phyloP scores from a whole-genome alignment of 2,888 invertebrate species.

The Drosophila crucigera region DNA sequence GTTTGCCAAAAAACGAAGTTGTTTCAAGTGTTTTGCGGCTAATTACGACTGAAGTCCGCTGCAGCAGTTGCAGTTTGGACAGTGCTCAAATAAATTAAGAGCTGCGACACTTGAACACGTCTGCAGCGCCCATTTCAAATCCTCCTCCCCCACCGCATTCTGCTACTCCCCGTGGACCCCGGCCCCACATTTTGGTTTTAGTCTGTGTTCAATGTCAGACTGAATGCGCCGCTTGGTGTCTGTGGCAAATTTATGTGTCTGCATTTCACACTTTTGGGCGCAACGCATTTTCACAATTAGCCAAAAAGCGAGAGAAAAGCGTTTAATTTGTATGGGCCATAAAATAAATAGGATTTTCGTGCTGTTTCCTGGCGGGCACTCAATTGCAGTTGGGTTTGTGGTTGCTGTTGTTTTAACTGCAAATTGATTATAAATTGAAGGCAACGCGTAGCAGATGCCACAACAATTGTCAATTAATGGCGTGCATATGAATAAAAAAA shows the following conservation, averaged over 20 bases:
- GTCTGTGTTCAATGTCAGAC: constrained; percentile 68
- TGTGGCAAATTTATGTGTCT: constrained; percentile 76
- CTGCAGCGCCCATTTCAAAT: constrained; percentile 22
- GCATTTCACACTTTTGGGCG: constrained; percentile 49
- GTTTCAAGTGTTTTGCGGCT: constrained; percentile 61
- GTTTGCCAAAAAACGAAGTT: constrained; percentile 25
- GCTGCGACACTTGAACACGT: constrained; percentile 62
- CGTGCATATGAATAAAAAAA: constrained; percentile 1
- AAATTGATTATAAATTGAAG: constrained; percentile 63
- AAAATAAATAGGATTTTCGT: constrained; percentile 41
- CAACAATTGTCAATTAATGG: constrained; percentile 37
- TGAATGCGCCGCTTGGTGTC: constrained; percentile 55
- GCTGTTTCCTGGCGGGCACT: neutral
- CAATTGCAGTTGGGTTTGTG: neutral
- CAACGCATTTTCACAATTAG: constrained; percentile 57
- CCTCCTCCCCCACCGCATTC: too few species aligned
- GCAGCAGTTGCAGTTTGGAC: constrained; percentile 34
- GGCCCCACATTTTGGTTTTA: constrained; percentile 7
- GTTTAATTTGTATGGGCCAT: constrained; percentile 56
- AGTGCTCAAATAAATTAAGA: constrained; percentile 62
- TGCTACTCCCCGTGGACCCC: neutral
- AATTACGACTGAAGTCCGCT: constrained; percentile 51
- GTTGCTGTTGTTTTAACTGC: constrained; percentile 36
- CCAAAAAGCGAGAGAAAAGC: constrained; percentile 27
- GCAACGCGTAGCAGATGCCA: constrained; percentile 37